phyloP scores from a whole-genome alignment of 2,113 vertebrate genomes.

The Pseudois nayaur region DNA sequence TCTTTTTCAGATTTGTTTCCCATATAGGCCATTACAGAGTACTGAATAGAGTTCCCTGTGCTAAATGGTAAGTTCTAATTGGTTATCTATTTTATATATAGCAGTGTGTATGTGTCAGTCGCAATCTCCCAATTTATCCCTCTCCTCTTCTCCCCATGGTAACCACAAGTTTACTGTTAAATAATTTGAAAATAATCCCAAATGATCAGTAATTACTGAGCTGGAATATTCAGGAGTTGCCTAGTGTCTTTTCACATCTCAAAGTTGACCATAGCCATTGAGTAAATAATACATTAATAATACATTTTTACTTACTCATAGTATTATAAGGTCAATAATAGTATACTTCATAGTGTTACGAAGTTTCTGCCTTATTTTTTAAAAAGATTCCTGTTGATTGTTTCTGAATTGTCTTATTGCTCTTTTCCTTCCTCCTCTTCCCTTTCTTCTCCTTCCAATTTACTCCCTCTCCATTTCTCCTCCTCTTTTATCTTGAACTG shows the following conservation, averaged over 20 bases:
- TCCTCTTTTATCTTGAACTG: not conserved
- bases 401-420: not conserved
- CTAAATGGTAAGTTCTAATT: not conserved
- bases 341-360: not conserved
- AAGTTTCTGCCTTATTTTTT: not conserved
- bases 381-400: not conserved
- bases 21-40: not conserved
- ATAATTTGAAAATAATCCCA: not conserved
- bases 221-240: not conserved
- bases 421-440: not conserved
- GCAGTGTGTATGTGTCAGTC: not conserved
- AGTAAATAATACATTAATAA: not conserved
- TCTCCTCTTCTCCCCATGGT: not conserved
- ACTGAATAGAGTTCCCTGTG: not conserved
- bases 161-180: not conserved
- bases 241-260: not conserved
- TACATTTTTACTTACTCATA: not conserved
- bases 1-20: not conserved
- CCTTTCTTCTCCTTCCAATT: not conserved
- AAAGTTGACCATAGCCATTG: not conserved
- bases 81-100: not conserved
- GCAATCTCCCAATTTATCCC: not conserved
- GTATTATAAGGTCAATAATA: not conserved
- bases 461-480: not conserved
- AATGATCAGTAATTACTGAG: not conserved